Evolutionary conservation across 2,797 vertebrate species (phyloP).

Genomic region (Anisognathus igniventris): DNA sequence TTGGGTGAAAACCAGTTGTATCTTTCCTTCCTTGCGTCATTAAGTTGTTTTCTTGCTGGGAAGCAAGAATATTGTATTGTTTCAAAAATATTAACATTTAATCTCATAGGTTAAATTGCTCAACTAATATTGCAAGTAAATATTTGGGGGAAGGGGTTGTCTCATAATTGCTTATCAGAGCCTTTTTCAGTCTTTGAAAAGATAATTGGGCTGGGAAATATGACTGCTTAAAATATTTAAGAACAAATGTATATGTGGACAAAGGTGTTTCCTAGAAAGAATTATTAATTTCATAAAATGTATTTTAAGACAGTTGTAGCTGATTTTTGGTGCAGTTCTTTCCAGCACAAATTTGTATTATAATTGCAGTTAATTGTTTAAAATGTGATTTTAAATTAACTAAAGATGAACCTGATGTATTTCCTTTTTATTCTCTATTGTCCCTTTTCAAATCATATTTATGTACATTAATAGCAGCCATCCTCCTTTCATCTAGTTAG

Average conservation of each 20-base stretch:
- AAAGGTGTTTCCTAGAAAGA: neutral
- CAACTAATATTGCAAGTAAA: neutral
- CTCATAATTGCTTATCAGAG: neutral
- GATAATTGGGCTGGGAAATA: neutral
- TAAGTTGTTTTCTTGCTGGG: neutral
- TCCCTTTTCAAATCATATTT: neutral
- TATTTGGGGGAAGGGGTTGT: neutral
- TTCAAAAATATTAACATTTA: neutral
- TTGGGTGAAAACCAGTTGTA: neutral
- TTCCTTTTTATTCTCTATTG: neutral
- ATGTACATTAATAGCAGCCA: neutral
- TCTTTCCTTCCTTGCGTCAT: neutral
- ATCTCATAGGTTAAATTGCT: neutral
- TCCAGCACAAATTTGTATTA: neutral
- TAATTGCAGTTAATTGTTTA: neutral
- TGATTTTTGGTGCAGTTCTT: neutral
- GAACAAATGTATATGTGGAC: neutral
- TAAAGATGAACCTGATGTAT: neutral
- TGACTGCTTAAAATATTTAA: neutral
- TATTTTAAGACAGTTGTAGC: neutral
- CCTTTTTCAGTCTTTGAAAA: neutral
- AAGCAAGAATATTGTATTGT: neutral
- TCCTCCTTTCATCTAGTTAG: neutral
- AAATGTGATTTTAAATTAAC: neutral
- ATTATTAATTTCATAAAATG: neutral